Evolutionary conservation across 2,113 vertebrate genomes (phyloP).

Genomic region (Plectropomus leopardus): DNA sequence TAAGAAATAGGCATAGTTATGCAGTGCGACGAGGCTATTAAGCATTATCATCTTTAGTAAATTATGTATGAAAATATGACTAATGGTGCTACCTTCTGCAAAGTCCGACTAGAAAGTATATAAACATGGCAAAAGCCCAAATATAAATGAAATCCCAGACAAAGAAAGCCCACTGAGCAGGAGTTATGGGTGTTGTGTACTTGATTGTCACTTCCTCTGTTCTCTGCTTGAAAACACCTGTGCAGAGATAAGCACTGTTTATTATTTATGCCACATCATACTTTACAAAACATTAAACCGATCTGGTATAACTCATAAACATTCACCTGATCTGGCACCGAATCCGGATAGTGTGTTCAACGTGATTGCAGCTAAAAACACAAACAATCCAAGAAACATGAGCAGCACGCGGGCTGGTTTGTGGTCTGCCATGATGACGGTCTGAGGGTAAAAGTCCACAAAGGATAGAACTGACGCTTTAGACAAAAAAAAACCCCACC

Average conservation of each 20-base stretch:
- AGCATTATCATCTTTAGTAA: not conserved
- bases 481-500: not conserved
- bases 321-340: conserved; percentile 66
- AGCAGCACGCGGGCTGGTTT: conserved; percentile 45
- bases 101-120: conserved; percentile 72
- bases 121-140: conserved; percentile 71
- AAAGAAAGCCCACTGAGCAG: conserved; percentile 73
- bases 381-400: conserved; percentile 63
- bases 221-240: conserved; percentile 75
- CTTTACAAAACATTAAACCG: not conserved
- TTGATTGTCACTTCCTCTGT: conserved; percentile 69
- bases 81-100: conserved; percentile 72
- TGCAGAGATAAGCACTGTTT: not conserved
- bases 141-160: conserved; percentile 76
- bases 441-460: conserved; percentile 39
- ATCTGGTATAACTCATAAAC: not conserved
- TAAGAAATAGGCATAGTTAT: conserved; percentile 11
- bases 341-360: conserved; percentile 68
- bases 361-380: conserved; percentile 47
- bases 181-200: conserved; percentile 71
- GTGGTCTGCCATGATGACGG: conserved; percentile 47
- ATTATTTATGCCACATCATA: not conserved
- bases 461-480: not conserved
- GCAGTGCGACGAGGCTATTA: not conserved
- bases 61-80: conserved; percentile 7